Conservation (phyloP, 2,888 invertebrate genomes). For the Habrosyne pyritoides region DNA sequence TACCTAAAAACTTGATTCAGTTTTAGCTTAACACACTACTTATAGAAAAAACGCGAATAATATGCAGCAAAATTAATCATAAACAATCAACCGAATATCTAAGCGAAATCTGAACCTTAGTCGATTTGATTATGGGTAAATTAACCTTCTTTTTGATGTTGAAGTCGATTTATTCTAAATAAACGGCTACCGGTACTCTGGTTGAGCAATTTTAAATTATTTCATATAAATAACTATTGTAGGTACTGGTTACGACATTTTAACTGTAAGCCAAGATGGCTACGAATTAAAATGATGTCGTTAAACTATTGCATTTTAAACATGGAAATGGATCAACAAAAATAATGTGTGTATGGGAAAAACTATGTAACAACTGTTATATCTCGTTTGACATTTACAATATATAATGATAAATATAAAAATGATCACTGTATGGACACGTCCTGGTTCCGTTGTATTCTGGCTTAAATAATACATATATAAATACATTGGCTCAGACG, state of each 20-base stretch:
- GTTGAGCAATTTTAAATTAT: conserved; percentile 73
- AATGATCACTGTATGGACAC: conserved; percentile 44
- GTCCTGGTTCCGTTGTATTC: conserved; percentile 13
- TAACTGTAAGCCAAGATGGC: conserved; percentile 14
- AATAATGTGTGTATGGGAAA: conserved; percentile 77
- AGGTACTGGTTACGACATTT: conserved; percentile 54
- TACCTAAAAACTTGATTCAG: not conserved
- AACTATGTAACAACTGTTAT: conserved; percentile 79
- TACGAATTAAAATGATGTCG: conserved; percentile 31
- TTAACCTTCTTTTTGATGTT: conserved; percentile 31
- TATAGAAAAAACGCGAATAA: too few relatives aligned
- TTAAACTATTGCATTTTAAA: conserved; percentile 81
- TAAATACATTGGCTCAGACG: conserved; percentile 10
- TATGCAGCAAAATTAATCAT: too few relatives aligned
- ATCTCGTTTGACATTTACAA: conserved; percentile 75
- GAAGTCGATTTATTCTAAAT: conserved; percentile 68
- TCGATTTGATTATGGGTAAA: conserved; percentile 19
- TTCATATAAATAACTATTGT: conserved; percentile 77
- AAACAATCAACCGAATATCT: not conserved
- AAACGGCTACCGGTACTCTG: conserved; percentile 52
- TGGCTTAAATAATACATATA: conserved; percentile 13
- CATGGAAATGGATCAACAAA: conserved; percentile 79
- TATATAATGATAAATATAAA: conserved; percentile 61
- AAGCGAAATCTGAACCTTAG: not conserved
- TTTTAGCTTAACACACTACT: not conserved